Conservation (phyloP, 2,888 invertebrate genomes). For the Endotricha flammealis region DNA sequence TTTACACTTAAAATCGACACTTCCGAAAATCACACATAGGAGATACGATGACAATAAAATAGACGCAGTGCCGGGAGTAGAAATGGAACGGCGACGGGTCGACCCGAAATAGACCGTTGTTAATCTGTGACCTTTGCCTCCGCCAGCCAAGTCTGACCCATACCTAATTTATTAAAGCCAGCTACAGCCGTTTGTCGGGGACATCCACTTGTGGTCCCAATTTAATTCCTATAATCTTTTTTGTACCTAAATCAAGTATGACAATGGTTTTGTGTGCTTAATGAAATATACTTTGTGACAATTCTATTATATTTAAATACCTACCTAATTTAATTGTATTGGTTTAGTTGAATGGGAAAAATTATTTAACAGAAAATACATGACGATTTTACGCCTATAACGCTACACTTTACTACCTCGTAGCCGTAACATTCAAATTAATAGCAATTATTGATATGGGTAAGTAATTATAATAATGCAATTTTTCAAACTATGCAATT, state of each 20-base stretch:
- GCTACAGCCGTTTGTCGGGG: slow-evolving; percentile 39
- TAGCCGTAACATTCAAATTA: too few species aligned
- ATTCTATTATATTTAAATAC: too few species aligned
- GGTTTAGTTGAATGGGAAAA: too few species aligned
- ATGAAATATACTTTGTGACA: too few species aligned
- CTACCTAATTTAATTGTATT: too few species aligned
- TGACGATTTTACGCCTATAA: too few species aligned
- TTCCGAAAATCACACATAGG: neutral
- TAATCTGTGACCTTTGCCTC: slow-evolving; percentile 67
- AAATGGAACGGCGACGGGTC: slow-evolving; percentile 57
- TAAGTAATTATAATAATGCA: too few species aligned
- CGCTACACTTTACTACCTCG: too few species aligned
- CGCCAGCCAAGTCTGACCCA: slow-evolving; percentile 47
- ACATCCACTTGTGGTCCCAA: slow-evolving; percentile 22
- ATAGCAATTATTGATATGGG: too few species aligned
- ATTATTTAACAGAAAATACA: too few species aligned
- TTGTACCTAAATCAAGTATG: slow-evolving; percentile 14
- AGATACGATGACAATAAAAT: slow-evolving; percentile 23
- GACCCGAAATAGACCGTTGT: slow-evolving; percentile 60
- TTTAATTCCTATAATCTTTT: slow-evolving; percentile 25
- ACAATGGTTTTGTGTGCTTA: slow-evolving; percentile 13
- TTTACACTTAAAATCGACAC: slow-evolving; percentile 1
- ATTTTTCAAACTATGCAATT: too few species aligned
- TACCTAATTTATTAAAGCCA: slow-evolving; percentile 61
- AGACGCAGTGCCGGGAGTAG: slow-evolving; percentile 41